Percentiles rank a stretch among this genome's conserved stretches.
These are phyloP conservation scores for Vespertilio murinus DNA, from an alignment of 2,797 vertebrate species.

Conservation along the genomic window DNA sequence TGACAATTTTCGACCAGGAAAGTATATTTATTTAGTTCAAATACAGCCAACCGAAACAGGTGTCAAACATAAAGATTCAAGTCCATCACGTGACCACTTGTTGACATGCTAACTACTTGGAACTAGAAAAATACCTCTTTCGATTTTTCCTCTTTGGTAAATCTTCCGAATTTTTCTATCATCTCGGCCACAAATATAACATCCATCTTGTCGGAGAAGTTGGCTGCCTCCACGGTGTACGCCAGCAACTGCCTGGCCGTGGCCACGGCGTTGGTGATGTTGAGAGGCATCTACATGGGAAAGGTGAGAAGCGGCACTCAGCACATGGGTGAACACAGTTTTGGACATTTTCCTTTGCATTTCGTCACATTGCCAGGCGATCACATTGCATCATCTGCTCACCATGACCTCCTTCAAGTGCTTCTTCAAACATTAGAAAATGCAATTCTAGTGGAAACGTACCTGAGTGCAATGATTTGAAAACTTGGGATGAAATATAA, in stretches of 20 bases:
- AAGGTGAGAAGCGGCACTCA: not conserved
- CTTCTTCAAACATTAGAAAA: not conserved
- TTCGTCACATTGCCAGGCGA: not conserved
- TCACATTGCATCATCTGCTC: not conserved
- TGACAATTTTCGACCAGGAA: not conserved
- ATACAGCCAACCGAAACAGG: not conserved
- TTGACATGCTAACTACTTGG: not conserved
- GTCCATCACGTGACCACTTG: not conserved
- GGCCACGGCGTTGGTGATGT: conserved; percentile 94
- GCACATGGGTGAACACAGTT: not conserved
- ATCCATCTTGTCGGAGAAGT: conserved; percentile 99
- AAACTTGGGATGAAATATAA: not conserved
- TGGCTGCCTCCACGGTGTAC: conserved; percentile 94
- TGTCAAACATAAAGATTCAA: not conserved
- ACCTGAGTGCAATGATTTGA: not conserved
- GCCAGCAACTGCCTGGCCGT: conserved; percentile 93
- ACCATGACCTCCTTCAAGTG: not conserved
- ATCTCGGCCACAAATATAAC: conserved; percentile 99
- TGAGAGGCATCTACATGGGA: conserved; percentile 92
- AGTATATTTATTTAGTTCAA: not conserved
- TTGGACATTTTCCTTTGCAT: not conserved
- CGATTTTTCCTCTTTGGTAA: conserved; percentile 92
- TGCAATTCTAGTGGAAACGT: not conserved
- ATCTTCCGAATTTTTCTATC: conserved; percentile 98
- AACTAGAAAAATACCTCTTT: conserved; percentile 90